Base-by-base conservation (phyloP, 2,888 invertebrate species). In the Oxytorus armatus region DNA sequence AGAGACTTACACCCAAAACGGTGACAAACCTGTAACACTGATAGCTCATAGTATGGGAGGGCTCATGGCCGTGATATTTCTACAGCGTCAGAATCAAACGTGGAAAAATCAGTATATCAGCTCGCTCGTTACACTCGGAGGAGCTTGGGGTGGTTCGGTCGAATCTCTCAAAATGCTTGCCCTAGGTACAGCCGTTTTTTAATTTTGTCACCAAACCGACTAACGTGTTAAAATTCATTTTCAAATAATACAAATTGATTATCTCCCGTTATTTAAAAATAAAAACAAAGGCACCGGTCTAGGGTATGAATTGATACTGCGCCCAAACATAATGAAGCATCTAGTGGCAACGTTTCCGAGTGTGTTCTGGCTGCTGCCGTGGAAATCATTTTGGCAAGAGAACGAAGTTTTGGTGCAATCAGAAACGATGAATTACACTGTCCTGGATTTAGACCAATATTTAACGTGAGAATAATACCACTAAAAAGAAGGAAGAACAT, bases 41-140 rank as follows among this genome's bases (percentile, higher is more conserved):
- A 90, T 99, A 36, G 96, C 96, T 3, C 99, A 99, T 93, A 98
- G 98, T 87, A 99, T 99, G 99, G 99, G 99, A 0, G 97, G 97
- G n/a, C 96, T 97, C 0, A 96, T 98, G 95, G 94, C 95, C 0
- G 93, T 97, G 77, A 95, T 96, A 88, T 98, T 99, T 92, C 93
- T 99, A 29, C 96, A 96, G 84, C 93, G 94, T 74, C 97, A 98
- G 92, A 93, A 94, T 0, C 94, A 96, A 90, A 91, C 92, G 8
- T 99, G 99, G 99, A 99, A 99, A 92, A 95, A 96, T 87, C 96
- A 96, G 93, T 98, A 97, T 90, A 95, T 99, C 57, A 93, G 94
- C 81, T 93, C 96, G 23, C 93, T 98, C 85, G 95, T 99, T 3
- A 96, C 97, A 1, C 93, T 99, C 53, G 96, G 98, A 59, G 98